Percentiles rank a stretch among this genome's conserved stretches.
Evolutionary conservation across 2,888 invertebrate species (phyloP).

Genomic region (Hypsopygia costalis): DNA sequence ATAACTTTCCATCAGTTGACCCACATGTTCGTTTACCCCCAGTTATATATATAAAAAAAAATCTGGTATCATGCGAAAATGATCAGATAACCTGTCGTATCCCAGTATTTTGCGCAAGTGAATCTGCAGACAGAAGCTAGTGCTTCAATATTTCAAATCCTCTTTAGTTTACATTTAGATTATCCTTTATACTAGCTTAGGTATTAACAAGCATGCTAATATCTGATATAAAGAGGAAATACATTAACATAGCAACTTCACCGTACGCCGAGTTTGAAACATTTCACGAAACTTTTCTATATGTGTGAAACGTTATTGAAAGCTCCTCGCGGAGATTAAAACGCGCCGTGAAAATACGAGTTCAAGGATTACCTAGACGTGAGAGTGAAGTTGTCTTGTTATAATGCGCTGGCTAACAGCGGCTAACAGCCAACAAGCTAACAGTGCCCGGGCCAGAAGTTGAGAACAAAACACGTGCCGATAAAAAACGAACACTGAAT

Average conservation of each 20-base stretch:
- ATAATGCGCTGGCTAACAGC: conserved; percentile 31
- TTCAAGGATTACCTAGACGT: conserved; percentile 62
- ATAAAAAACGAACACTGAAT: conserved; percentile 1
- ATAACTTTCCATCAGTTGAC: too few relatives aligned
- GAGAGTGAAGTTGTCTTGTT: conserved; percentile 67
- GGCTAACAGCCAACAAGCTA: conserved; percentile 21
- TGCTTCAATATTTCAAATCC: too few relatives aligned
- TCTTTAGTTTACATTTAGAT: conserved; percentile 17
- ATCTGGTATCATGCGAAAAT: too few relatives aligned
- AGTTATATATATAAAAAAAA: too few relatives aligned
- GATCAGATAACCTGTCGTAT: too few relatives aligned
- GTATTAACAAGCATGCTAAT: conserved; percentile 59
- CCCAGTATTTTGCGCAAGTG: too few relatives aligned
- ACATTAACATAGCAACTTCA: conserved; percentile 74
- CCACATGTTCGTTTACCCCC: too few relatives aligned
- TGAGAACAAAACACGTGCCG: not conserved
- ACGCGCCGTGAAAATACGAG: conserved; percentile 66
- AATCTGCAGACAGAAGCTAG: too few relatives aligned
- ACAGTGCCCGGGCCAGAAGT: conserved; percentile 12
- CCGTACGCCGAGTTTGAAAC: conserved; percentile 63
- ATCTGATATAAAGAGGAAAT: conserved; percentile 71
- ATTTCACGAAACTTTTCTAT: conserved; percentile 75
- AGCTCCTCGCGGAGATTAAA: conserved; percentile 72
- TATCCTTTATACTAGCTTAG: conserved; percentile 23
- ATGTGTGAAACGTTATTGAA: conserved; percentile 70